These are phyloP conservation scores for Poecilia picta DNA, from an alignment of 2,797 vertebrate genomes.

Conservation along the genomic window DNA sequence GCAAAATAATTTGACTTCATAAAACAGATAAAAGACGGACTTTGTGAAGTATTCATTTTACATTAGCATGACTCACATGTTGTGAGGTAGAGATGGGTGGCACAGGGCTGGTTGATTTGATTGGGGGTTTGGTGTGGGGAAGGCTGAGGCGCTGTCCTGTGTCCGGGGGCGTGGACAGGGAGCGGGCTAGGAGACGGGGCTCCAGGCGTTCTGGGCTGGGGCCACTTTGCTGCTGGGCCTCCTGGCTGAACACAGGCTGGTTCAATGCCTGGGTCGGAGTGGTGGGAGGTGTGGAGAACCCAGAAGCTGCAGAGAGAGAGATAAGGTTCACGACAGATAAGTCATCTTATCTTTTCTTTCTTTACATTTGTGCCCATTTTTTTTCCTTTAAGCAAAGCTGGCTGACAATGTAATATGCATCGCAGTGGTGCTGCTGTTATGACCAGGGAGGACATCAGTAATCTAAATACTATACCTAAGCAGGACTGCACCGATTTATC, in stretches of 20 bases:
- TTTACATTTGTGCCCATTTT: slow-evolving; percentile 14
- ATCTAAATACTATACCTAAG: neutral
- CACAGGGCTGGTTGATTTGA: slow-evolving; percentile 72
- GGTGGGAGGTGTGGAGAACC: slow-evolving; percentile 89
- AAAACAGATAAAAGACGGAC: neutral
- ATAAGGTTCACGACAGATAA: slow-evolving; percentile 17
- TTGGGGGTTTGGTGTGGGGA: slow-evolving; percentile 81
- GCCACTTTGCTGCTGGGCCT: slow-evolving; percentile 82
- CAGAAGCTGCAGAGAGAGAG: slow-evolving; percentile 82
- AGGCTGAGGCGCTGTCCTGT: slow-evolving; percentile 86
- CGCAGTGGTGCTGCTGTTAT: slow-evolving; percentile 1
- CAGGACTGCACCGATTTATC: no score
- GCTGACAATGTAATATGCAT: slow-evolving; percentile 15
- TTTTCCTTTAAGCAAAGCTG: slow-evolving; percentile 5
- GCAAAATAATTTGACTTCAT: neutral
- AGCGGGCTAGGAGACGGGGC: slow-evolving; percentile 81
- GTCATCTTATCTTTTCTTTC: slow-evolving; percentile 16
- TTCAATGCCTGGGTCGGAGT: slow-evolving; percentile 92
- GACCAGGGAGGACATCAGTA: neutral
- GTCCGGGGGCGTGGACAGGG: slow-evolving; percentile 87
- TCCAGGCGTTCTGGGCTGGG: slow-evolving; percentile 86
- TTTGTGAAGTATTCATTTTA: neutral
- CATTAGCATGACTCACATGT: slow-evolving; percentile 82
- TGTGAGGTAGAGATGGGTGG: slow-evolving; percentile 85
- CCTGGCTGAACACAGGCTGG: slow-evolving; percentile 89